These are phyloP conservation scores for Noturus placidus DNA, from an alignment of 2,113 vertebrate species.

Conservation along the genomic window DNA sequence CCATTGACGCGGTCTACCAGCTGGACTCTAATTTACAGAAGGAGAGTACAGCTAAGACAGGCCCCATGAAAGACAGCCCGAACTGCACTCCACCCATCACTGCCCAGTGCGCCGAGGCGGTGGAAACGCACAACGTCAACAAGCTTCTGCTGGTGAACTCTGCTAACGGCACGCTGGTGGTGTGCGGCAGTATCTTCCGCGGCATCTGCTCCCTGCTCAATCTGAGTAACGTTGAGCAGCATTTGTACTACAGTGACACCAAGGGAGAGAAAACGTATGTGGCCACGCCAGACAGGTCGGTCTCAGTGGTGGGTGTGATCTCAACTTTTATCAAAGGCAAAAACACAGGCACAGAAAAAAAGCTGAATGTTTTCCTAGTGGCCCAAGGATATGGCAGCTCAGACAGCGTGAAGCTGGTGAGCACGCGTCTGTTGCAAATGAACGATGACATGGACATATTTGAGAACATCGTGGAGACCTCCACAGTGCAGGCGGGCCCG, in stretches of 20 bases:
- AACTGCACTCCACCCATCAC: conserved; percentile 88
- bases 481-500: conserved; percentile 80
- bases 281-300: conserved; percentile 83
- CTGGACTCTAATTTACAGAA: conserved; percentile 70
- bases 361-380: conserved; percentile 80
- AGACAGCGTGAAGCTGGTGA: conserved; percentile 92
- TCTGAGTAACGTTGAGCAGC: conserved; percentile 74
- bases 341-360: background rate
- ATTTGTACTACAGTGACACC: conserved; percentile 81
- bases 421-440: conserved; percentile 83
- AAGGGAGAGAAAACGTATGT: conserved; percentile 94
- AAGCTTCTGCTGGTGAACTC: conserved; percentile 86
- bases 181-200: conserved; percentile 90
- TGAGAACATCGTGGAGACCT: conserved; percentile 85
- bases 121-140: conserved; percentile 82
- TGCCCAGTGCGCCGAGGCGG: conserved; percentile 75
- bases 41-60: conserved; percentile 63
- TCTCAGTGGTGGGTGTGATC: conserved; percentile 89
- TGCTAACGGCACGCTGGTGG: conserved; percentile 70
- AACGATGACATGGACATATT: conserved; percentile 79
- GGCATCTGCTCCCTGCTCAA: conserved; percentile 88
- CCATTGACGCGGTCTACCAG: conserved; percentile 86
- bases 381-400: conserved; percentile 88
- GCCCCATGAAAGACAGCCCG: conserved; percentile 81
- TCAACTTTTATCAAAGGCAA: conserved; percentile 63